A percentile compares a stretch with the other conserved stretches of the same genome.
Conservation (phyloP, 2,113 vertebrate genomes). For the Progne subis region DNA sequence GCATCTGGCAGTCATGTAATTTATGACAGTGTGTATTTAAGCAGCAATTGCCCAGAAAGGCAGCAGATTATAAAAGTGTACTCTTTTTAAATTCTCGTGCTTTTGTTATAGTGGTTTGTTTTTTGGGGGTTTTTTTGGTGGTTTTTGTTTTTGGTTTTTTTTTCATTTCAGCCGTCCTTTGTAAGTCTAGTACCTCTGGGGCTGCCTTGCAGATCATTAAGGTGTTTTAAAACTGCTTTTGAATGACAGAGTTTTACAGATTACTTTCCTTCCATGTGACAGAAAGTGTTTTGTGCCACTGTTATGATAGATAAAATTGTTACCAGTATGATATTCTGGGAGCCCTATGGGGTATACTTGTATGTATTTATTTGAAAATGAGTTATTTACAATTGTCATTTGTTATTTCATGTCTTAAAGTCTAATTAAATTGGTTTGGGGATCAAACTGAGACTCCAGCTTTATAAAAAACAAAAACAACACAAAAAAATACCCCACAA, state of each 20-base stretch:
- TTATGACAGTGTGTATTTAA: not conserved
- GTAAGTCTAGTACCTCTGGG: not conserved
- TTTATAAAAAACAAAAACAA: not conserved
- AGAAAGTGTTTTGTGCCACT: not conserved
- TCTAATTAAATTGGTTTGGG: not conserved
- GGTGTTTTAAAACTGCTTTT: slow-evolving; percentile 5
- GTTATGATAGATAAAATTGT: not conserved
- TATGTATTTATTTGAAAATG: not conserved
- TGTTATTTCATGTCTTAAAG: not conserved
- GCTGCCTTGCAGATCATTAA: not conserved
- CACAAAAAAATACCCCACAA: not conserved
- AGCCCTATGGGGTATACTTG: not conserved
- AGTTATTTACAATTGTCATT: not conserved
- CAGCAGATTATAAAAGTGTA: not conserved
- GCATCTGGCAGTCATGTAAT: not conserved
- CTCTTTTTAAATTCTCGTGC: not conserved
- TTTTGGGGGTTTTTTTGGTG: not conserved
- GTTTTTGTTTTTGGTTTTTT: not conserved
- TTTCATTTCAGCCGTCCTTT: not conserved
- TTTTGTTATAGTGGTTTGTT: not conserved
- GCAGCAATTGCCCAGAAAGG: not conserved
- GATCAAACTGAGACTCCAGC: not conserved
- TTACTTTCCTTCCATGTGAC: not conserved
- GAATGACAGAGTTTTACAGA: not conserved
- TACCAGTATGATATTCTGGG: not conserved